Evolutionary conservation across 2,888 invertebrate species (phyloP), one percentile per base, ranked within the genome.

Genomic region (Hartigia nigra): DNA sequence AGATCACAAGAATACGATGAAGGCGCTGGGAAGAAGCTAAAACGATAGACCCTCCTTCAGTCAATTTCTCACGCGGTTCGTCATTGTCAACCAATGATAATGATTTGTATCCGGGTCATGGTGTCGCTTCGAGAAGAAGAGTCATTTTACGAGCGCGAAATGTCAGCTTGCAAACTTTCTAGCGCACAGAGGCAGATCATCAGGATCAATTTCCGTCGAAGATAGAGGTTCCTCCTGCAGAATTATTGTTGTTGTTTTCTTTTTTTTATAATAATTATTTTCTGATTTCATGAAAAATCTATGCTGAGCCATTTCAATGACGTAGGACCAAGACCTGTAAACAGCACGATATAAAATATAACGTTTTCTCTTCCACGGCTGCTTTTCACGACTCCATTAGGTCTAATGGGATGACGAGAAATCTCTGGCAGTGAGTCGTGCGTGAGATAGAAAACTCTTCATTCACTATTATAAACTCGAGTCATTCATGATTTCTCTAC

Each of bases 401-500:
- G 82, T 78, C 79, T 82, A 81, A 80, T 76, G 78, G 82, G 80
- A 82, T 80, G 79, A 81, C 81, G 81, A 83, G 83, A 84, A 84
- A 84, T 83, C 82, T 76, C 36, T 72, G 74, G 76, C 70, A 4
- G 31, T 32, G 74, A 31, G 14, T 12, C 36, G 76, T 75, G 72
- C 74, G 74, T 23, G 77, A 75, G 72, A 76, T 70, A 74, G 74
- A 31, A 70, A 76, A 76, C 31, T n/a, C 31, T 69, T 69, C 69
- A n/a, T 76, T 76, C 83, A n/a, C 12, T 31, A 0, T 34, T 34
- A 82, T 81, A 83, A 82, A 82, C 80, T 81, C 81, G 78, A 83
- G 81, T 81, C 82, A 83, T 83, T 82, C 80, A 81, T 83, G 82
- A 83, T 83, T 83, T 83, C 83, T 82, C 83, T 81, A 74, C 78